A percentile compares a stretch with the other conserved stretches of the same genome.
Conservation (phyloP, 2,888 invertebrate genomes). For the Aphrophora alni region DNA sequence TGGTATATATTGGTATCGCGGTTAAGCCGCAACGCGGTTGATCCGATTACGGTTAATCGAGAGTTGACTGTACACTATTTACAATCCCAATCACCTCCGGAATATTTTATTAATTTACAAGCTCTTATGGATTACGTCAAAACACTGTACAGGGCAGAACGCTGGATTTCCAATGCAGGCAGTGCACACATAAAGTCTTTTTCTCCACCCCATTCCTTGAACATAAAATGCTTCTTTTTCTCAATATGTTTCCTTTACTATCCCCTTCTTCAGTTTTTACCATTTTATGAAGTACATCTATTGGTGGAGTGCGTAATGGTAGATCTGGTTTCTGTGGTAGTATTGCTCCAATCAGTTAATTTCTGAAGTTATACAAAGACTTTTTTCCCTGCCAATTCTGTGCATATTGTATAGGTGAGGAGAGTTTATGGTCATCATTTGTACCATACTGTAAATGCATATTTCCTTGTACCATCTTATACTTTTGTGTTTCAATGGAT, state of each 20-base stretch:
- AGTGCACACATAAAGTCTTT: not conserved
- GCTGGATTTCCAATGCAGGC: not conserved
- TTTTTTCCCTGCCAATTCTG: slow-evolving; percentile 27
- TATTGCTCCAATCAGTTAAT: slow-evolving; percentile 20
- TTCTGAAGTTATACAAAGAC: slow-evolving; percentile 12
- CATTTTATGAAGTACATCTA: not conserved
- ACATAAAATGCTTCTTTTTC: not conserved
- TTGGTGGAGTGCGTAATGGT: not conserved
- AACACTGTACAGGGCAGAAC: not conserved
- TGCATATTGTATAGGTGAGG: slow-evolving; percentile 2
- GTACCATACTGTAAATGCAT: not conserved
- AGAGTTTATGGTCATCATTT: slow-evolving; percentile 9
- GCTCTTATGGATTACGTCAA: not conserved
- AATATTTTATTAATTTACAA: not conserved
- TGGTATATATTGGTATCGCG: too few species aligned
- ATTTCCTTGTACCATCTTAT: slow-evolving; percentile 35
- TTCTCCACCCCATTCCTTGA: not conserved
- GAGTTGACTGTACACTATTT: too few species aligned
- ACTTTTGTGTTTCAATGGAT: slow-evolving; percentile 18
- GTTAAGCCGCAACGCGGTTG: too few species aligned
- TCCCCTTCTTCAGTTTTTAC: not conserved
- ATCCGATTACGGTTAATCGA: too few species aligned
- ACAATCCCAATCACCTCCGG: not conserved
- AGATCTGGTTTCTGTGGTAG: slow-evolving; percentile 10
- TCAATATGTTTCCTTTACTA: not conserved